Conservation (phyloP, 2,113 vertebrate genomes). For the Rostratula benghalensis region DNA sequence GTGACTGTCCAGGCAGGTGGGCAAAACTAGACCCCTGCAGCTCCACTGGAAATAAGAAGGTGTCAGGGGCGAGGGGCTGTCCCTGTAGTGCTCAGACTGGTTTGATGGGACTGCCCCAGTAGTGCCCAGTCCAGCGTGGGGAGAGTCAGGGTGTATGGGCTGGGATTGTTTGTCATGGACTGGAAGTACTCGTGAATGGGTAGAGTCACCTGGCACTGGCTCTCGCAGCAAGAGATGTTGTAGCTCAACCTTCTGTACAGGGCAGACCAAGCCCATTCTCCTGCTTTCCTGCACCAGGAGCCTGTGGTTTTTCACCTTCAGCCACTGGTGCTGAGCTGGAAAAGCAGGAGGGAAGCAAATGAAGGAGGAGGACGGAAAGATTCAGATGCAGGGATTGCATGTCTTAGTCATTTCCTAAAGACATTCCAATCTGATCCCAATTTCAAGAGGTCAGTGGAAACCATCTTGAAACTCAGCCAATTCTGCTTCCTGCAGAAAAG, state of each 20-base stretch:
- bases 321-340: not conserved
- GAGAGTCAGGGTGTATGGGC: not conserved
- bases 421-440: not conserved
- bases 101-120: not conserved
- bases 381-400: not conserved
- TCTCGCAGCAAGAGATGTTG: not conserved
- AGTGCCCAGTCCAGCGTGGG: not conserved
- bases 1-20: not conserved
- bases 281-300: not conserved
- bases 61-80: fast-evolving
- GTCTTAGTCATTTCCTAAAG: not conserved
- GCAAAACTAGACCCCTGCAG: not conserved
- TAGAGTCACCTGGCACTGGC: not conserved
- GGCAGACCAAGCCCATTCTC: not conserved
- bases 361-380: not conserved
- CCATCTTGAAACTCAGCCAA: not conserved
- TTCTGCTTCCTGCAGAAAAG: not conserved
- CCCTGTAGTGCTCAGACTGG: not conserved
- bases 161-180: not conserved
- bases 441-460: not conserved
- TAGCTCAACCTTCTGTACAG: not conserved
- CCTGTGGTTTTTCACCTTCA: not conserved
- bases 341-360: not conserved
- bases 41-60: not conserved
- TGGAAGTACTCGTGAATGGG: fast-evolving